Conservation (phyloP, 2,888 invertebrate species). For the Spilosoma lubricipeda region DNA sequence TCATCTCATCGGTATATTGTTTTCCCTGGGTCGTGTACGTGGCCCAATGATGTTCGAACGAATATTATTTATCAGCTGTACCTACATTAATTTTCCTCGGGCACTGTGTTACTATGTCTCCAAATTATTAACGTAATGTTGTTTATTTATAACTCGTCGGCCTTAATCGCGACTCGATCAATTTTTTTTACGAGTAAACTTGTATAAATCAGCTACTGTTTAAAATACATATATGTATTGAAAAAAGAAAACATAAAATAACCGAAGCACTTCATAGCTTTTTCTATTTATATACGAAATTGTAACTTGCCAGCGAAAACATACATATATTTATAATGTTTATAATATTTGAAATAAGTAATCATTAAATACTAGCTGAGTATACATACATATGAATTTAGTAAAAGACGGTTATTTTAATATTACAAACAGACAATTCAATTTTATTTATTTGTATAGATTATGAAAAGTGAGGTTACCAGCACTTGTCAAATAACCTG, state of each 20-base stretch:
- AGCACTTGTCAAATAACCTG: background rate
- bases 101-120: background rate
- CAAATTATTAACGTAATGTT: conserved; percentile 1
- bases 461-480: background rate
- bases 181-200: background rate
- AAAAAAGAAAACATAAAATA: too few species aligned
- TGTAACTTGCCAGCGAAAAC: background rate
- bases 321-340: too few species aligned
- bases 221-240: too few species aligned
- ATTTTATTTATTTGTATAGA: too few species aligned
- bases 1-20: background rate
- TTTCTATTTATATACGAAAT: background rate
- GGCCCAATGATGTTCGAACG: conserved; percentile 12
- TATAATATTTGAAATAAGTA: too few species aligned
- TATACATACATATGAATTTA: too few species aligned
- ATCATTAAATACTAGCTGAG: too few species aligned
- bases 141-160: conserved; percentile 1
- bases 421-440: too few species aligned
- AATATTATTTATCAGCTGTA: background rate
- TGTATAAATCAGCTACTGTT: too few species aligned
- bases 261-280: background rate
- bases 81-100: conserved; percentile 5
- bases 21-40: background rate
- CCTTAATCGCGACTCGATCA: background rate
- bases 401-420: too few species aligned